phyloP scores from a whole-genome alignment of 2,888 invertebrate genomes.

The Parnassius glacialis region DNA sequence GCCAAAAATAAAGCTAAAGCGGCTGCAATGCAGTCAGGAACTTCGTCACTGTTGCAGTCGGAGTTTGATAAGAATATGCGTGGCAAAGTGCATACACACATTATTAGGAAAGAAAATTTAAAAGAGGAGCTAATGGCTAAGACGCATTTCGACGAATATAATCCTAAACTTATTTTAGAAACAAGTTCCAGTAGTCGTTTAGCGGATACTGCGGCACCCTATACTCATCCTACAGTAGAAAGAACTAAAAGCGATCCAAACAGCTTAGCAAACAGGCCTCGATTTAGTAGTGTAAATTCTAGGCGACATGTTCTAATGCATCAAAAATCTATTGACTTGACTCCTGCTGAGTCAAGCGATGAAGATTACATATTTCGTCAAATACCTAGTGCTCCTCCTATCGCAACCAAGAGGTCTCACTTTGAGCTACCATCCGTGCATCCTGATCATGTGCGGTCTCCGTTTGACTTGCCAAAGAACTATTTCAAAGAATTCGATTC shows the following conservation, averaged over 20 bases:
- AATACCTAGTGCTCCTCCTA: conserved; percentile 86
- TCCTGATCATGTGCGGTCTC: conserved; percentile 82
- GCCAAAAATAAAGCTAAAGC: conserved; percentile 80
- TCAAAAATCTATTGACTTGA: conserved; percentile 91
- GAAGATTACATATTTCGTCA: conserved; percentile 90
- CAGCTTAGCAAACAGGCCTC: conserved; percentile 86
- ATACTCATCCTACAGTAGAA: conserved; percentile 87
- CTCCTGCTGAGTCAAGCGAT: conserved; percentile 92
- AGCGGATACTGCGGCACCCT: conserved; percentile 76
- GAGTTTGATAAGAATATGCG: conserved; percentile 82
- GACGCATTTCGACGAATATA: conserved; percentile 86
- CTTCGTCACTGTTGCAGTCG: conserved; percentile 80
- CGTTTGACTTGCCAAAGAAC: conserved; percentile 86
- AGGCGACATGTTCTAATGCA: conserved; percentile 91
- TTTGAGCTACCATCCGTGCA: conserved; percentile 83
- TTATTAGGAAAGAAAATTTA: conserved; percentile 76
- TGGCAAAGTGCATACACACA: conserved; percentile 63
- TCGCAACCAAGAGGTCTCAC: conserved; percentile 86
- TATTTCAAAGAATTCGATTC: conserved; percentile 85
- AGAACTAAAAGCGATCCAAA: conserved; percentile 94
- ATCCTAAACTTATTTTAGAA: conserved; percentile 83
- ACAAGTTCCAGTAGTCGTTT: conserved; percentile 77
- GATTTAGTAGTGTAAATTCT: conserved; percentile 86
- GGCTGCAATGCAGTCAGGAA: conserved; percentile 58
- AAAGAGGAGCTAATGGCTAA: conserved; percentile 84